phyloP scores from a whole-genome alignment of 2,888 invertebrate genomes.

The Caenorhabditis plicata region DNA sequence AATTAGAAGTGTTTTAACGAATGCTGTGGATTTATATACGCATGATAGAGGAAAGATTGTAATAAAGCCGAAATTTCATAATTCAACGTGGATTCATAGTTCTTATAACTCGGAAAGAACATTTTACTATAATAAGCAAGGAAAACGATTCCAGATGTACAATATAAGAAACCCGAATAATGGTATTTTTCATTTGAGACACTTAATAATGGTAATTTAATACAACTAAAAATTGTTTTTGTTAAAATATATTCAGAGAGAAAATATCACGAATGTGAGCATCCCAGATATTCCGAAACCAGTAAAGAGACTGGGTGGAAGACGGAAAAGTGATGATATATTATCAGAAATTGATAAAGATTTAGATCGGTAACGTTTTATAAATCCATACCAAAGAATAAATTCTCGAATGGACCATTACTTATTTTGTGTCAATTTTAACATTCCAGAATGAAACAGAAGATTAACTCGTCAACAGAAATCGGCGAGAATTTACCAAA shows the following conservation, averaged over 20 bases:
- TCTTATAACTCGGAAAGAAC: constrained; percentile 13
- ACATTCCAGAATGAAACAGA: too few relatives aligned
- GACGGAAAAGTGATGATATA: constrained; percentile 19
- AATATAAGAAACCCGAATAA: constrained; percentile 5
- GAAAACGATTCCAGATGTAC: constrained; percentile 10
- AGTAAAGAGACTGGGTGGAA: too few relatives aligned
- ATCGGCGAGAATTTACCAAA: constrained; percentile 1
- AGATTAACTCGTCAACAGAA: too few relatives aligned
- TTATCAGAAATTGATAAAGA: constrained; percentile 21
- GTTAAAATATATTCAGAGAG: too few relatives aligned
- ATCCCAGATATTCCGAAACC: too few relatives aligned
- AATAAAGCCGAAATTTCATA: constrained; percentile 17
- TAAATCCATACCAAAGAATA: constrained; percentile 5
- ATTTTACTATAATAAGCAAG: too few relatives aligned
- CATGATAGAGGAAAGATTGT: too few relatives aligned
- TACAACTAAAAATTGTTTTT: constrained; percentile 5
- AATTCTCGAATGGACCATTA: not conserved
- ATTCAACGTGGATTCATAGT: constrained; percentile 19
- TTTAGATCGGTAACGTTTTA: too few relatives aligned
- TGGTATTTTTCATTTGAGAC: constrained; percentile 20
- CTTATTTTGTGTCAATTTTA: not conserved
- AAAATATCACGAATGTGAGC: too few relatives aligned
- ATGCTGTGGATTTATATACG: too few relatives aligned
- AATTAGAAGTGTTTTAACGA: too few relatives aligned
- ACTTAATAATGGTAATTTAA: constrained; percentile 5